Evolutionary conservation across 2,797 vertebrate genomes (phyloP).

Genomic region (Otolemur crassicaudatus): DNA sequence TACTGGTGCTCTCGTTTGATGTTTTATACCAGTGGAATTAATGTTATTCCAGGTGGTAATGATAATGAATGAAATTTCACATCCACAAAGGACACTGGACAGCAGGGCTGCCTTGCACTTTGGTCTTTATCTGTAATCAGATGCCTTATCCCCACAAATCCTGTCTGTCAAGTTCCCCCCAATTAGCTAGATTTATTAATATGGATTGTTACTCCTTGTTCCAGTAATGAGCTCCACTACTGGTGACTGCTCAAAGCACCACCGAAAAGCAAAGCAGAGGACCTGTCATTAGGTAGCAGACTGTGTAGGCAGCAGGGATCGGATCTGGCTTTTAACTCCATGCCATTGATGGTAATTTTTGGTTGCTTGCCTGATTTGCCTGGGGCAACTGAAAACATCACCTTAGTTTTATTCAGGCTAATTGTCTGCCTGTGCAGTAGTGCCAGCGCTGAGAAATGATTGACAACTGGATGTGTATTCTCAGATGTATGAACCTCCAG

Average conservation of each 20-base stretch:
- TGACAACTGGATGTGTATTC: slow-evolving; percentile 30
- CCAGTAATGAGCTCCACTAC: slow-evolving; percentile 70
- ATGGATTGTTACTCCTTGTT: slow-evolving; percentile 48
- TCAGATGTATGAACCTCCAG: neutral
- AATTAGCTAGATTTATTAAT: slow-evolving; percentile 71
- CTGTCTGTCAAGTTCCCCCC: slow-evolving; percentile 60
- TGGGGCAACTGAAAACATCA: slow-evolving; percentile 73
- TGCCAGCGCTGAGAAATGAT: slow-evolving; percentile 67
- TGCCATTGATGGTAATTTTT: slow-evolving; percentile 66
- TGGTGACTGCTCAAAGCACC: slow-evolving; percentile 46
- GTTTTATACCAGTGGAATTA: slow-evolving; percentile 52
- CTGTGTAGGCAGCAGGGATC: slow-evolving; percentile 11
- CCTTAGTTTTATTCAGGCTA: slow-evolving; percentile 66
- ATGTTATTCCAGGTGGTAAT: slow-evolving; percentile 55
- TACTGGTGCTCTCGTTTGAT: slow-evolving; percentile 45
- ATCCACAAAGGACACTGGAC: neutral
- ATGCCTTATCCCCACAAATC: slow-evolving; percentile 43
- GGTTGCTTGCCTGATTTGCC: slow-evolving; percentile 73
- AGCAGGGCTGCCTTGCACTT: slow-evolving; percentile 53
- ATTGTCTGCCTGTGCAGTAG: slow-evolving; percentile 62
- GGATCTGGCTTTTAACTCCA: slow-evolving; percentile 66
- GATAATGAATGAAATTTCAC: slow-evolving; percentile 40
- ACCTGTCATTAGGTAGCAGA: slow-evolving; percentile 33
- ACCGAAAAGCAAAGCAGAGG: slow-evolving; percentile 45
- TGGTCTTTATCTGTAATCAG: slow-evolving; percentile 57